phyloP scores from a whole-genome alignment of 1,140 invertebrate species.

The Macrostomum lignano region DNA sequence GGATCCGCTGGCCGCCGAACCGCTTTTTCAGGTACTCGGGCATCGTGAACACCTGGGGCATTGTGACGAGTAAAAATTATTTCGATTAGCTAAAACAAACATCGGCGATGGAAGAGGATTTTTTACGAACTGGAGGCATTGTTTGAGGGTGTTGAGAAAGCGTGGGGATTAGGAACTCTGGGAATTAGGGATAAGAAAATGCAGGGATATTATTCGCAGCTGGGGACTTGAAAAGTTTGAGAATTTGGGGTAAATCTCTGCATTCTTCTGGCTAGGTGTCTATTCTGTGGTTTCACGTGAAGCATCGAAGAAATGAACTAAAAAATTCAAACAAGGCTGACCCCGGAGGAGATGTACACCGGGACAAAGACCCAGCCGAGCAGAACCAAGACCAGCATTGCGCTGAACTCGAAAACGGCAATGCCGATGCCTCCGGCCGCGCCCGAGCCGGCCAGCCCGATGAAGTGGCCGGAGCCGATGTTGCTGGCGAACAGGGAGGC shows the following conservation, averaged over 20 bases:
- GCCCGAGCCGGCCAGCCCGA: constrained; percentile 34
- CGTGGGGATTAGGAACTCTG: constrained; percentile 35
- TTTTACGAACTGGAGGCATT: constrained; percentile 32
- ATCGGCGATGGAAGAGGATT: constrained; percentile 32
- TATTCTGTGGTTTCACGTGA: not conserved
- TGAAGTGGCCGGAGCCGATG: constrained; percentile 36
- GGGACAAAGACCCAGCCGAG: constrained; percentile 19
- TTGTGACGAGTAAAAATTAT: constrained; percentile 4
- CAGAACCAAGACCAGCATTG: constrained; percentile 21
- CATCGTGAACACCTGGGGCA: constrained; percentile 32
- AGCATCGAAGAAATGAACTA: not conserved
- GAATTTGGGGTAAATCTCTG: not conserved
- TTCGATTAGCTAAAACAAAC: constrained; percentile 36
- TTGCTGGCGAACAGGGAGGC: constrained; percentile 35
- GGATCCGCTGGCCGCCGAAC: constrained; percentile 33
- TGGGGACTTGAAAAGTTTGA: not conserved
- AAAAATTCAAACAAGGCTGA: constrained; percentile 10
- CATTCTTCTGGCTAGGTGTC: not conserved
- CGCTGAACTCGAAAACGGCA: constrained; percentile 33
- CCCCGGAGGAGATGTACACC: constrained; percentile 22
- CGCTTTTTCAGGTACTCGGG: constrained; percentile 34
- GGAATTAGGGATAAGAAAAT: constrained; percentile 1
- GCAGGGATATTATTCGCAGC: not conserved
- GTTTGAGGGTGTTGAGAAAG: constrained; percentile 34
- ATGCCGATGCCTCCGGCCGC: constrained; percentile 30